Evolutionary conservation across 2,113 vertebrate genomes (phyloP).

Genomic region (Limanda limanda): DNA sequence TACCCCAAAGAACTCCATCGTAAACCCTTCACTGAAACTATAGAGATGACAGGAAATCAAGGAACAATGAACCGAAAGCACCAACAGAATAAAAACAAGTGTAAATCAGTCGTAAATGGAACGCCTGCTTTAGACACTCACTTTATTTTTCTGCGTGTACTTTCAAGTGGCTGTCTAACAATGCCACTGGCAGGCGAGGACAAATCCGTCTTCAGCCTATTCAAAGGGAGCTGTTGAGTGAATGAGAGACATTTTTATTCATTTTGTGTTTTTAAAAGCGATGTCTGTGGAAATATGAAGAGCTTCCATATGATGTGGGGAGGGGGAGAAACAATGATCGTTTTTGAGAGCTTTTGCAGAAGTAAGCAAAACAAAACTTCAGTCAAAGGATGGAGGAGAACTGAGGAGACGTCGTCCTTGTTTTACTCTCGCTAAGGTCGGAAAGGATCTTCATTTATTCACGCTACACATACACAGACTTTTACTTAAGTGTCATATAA

Average conservation of each 20-base stretch:
- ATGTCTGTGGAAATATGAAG: slow-evolving; percentile 5
- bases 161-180: slow-evolving; percentile 18
- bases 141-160: slow-evolving; percentile 6
- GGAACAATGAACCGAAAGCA: neutral
- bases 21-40: slow-evolving; percentile 27
- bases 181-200: slow-evolving; percentile 23
- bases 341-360: neutral
- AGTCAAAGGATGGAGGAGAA: neutral
- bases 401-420: too few species aligned
- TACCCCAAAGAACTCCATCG: neutral
- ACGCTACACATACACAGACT: too few species aligned
- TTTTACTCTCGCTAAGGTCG: too few species aligned
- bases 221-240: slow-evolving; percentile 18
- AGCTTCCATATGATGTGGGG: neutral
- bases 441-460: too few species aligned
- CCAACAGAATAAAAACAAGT: slow-evolving; percentile 2
- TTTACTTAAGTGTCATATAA: too few species aligned
- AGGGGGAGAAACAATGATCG: neutral
- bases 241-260: neutral
- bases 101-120: slow-evolving; percentile 7
- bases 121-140: slow-evolving; percentile 8
- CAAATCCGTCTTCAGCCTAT: slow-evolving; percentile 27
- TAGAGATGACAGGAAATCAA: slow-evolving; percentile 30
- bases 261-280: too few species aligned
- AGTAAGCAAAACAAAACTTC: neutral